phyloP scores from a whole-genome alignment of 1,140 invertebrate genomes.

The Thalassaphorura encarpata region DNA sequence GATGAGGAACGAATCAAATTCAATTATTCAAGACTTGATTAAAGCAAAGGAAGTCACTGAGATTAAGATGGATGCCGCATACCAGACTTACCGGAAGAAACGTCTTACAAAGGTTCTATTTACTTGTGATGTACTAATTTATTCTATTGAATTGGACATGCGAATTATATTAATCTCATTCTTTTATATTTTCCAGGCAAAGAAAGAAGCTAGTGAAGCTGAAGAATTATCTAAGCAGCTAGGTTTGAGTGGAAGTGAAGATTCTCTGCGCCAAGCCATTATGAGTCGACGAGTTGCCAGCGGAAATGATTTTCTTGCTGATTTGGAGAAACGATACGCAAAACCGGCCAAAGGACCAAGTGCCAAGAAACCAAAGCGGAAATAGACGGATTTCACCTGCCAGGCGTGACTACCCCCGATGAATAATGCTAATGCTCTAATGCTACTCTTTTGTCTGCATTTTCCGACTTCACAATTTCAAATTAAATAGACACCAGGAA shows the following conservation, averaged over 20 bases:
- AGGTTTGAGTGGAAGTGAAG: constrained; percentile 3
- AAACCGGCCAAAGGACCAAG: not conserved
- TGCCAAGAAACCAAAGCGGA: not conserved
- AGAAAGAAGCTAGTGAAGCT: constrained; percentile 23
- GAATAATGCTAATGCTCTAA: no score
- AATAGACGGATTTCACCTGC: no score
- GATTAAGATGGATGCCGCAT: not conserved
- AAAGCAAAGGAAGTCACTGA: constrained; percentile 6
- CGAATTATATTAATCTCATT: not conserved
- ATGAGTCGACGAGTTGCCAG: not conserved
- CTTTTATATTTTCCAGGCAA: constrained; percentile 15
- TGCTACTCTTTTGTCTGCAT: no score
- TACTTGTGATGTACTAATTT: not conserved
- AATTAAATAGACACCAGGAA: no score
- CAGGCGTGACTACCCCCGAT: no score
- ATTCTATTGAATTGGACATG: not conserved
- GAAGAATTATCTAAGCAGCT: constrained; percentile 10
- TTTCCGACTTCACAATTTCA: no score
- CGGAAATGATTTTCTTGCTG: constrained; percentile 14
- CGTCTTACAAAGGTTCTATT: constrained; percentile 4
- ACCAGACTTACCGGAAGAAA: not conserved
- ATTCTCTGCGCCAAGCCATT: constrained; percentile 11
- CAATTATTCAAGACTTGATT: constrained; percentile 16
- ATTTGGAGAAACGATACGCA: constrained; percentile 15
- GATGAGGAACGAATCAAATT: constrained; percentile 16